Conservation (phyloP, 2,797 vertebrate genomes). For the Etheostoma nigrum region DNA sequence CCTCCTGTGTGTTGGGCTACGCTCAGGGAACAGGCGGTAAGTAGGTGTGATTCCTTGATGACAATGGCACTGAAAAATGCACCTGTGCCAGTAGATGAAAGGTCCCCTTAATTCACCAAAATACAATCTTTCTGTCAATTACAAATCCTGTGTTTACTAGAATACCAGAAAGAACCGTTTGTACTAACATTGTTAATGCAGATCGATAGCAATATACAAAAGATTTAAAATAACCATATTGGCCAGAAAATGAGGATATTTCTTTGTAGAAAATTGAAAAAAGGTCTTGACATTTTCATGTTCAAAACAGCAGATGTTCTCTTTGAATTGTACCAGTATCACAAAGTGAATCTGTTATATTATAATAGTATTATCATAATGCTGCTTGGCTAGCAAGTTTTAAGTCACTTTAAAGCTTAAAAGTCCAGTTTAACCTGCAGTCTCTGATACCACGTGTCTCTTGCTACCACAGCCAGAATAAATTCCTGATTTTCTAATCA, state of each 20-base stretch:
- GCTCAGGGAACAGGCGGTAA: slow-evolving; percentile 54
- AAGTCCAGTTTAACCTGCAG: too few species aligned
- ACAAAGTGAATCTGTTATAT: not conserved
- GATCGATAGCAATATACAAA: not conserved
- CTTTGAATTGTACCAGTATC: not conserved
- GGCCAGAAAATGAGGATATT: not conserved
- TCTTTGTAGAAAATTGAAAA: not conserved
- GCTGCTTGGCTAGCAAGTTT: too few species aligned
- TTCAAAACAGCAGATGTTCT: not conserved
- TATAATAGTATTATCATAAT: too few species aligned
- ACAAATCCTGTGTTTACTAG: not conserved
- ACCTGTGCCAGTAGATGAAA: slow-evolving; percentile 32
- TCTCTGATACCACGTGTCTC: too few species aligned
- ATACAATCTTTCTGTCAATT: not conserved
- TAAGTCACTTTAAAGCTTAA: too few species aligned
- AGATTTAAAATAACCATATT: not conserved
- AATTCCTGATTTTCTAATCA: not conserved
- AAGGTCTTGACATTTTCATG: not conserved
- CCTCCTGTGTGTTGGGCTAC: slow-evolving; percentile 32
- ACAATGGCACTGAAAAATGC: slow-evolving; percentile 23
- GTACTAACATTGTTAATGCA: not conserved
- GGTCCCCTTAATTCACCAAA: not conserved
- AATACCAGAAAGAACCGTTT: not conserved
- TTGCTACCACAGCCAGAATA: not conserved
- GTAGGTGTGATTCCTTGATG: slow-evolving; percentile 53